phyloP scores from a whole-genome alignment of 2,888 invertebrate species.

The Cataglyphis albicans region DNA sequence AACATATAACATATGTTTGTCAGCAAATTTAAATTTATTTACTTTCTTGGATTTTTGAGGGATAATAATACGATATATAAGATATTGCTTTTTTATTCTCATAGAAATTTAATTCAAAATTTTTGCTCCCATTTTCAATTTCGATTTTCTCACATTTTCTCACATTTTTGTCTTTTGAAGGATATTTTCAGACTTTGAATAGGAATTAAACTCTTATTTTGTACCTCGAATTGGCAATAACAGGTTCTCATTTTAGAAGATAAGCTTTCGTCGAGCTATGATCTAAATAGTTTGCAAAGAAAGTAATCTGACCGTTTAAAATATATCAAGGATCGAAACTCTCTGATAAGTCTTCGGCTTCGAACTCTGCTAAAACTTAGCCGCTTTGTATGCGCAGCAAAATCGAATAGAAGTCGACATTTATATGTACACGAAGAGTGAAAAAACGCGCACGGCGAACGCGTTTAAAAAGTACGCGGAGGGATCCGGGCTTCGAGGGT shows the following conservation, averaged over 20 bases:
- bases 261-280: neutral
- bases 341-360: conserved; percentile 11
- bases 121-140: neutral
- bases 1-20: neutral
- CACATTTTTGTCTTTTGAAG: neutral
- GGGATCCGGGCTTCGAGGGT: conserved; percentile 73
- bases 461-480: conserved; percentile 67
- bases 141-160: neutral
- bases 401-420: conserved; percentile 56
- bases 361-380: conserved; percentile 36
- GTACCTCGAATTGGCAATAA: neutral
- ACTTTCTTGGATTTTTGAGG: neutral
- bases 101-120: neutral
- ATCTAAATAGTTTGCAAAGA: neutral
- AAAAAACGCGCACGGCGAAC: conserved; percentile 64
- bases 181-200: neutral
- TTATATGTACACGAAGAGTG: conserved; percentile 45
- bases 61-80: neutral
- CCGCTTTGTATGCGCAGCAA: conserved; percentile 26
- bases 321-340: neutral
- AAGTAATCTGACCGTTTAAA: neutral
- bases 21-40: neutral
- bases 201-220: neutral
- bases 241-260: neutral
- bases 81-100: neutral